Percentiles rank a stretch among this genome's conserved stretches.
Conservation (phyloP, 2,797 vertebrate species). For the Brachyalestes nurse region DNA sequence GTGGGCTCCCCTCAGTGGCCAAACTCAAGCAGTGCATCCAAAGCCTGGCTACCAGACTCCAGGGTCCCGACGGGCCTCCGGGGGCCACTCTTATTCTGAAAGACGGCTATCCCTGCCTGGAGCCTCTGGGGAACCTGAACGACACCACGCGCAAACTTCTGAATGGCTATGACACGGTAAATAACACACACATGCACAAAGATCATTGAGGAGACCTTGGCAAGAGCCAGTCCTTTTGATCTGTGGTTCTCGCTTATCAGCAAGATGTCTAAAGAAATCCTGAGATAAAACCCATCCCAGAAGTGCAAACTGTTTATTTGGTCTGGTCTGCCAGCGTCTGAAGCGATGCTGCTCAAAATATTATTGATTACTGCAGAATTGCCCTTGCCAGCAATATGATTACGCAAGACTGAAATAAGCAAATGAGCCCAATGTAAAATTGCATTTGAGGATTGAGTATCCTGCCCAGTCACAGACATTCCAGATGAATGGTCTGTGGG, state of each 20-base stretch:
- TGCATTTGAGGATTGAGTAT: too few species aligned
- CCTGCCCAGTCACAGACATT: too few species aligned
- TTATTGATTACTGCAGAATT: too few species aligned
- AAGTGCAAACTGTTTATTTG: neutral
- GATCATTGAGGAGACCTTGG: neutral
- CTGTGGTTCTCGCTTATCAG: neutral
- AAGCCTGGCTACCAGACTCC: constrained; percentile 88
- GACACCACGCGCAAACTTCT: constrained; percentile 91
- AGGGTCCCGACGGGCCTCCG: constrained; percentile 81
- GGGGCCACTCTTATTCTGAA: constrained; percentile 86
- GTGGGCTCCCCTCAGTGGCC: constrained; percentile 92
- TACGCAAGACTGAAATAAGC: too few species aligned
- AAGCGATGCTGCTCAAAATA: too few species aligned
- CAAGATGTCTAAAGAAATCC: too few species aligned
- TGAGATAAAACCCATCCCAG: neutral
- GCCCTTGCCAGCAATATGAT: too few species aligned
- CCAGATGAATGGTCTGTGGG: too few species aligned
- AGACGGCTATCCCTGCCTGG: constrained; percentile 89
- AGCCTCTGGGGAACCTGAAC: constrained; percentile 80
- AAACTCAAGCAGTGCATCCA: constrained; percentile 97
- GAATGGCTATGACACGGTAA: constrained; percentile 88
- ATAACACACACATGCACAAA: constrained; percentile 30
- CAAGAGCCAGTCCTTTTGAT: neutral
- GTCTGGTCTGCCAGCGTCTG: too few species aligned
- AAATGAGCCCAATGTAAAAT: too few species aligned